These are phyloP conservation scores for Triplophysa dalaica DNA, from an alignment of 2,113 vertebrate genomes.

Conservation along the genomic window DNA sequence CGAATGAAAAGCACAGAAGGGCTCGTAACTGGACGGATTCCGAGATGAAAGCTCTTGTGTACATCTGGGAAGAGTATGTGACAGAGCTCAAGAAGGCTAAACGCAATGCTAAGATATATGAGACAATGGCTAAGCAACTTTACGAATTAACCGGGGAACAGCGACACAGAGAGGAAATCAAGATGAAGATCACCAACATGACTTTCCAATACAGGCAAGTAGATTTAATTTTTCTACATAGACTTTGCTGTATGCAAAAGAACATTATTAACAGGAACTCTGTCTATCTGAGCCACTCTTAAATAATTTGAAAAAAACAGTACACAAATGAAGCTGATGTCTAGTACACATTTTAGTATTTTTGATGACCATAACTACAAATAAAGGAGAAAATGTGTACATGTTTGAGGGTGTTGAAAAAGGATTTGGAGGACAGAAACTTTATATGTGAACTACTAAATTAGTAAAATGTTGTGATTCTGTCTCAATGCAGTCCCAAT, in stretches of 20 bases:
- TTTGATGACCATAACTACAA: too few species aligned
- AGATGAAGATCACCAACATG: constrained; percentile 99
- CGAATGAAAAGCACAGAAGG: constrained; percentile 91
- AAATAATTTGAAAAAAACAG: not conserved
- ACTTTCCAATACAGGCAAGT: constrained; percentile 98
- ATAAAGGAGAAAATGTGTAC: too few species aligned
- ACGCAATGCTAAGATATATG: constrained; percentile 96
- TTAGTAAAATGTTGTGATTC: not conserved
- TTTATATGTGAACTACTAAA: not conserved
- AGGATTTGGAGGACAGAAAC: not conserved
- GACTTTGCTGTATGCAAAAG: too few species aligned
- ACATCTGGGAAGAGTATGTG: constrained; percentile 96
- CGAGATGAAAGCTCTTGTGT: constrained; percentile 95
- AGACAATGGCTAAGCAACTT: constrained; percentile 97
- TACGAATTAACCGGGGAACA: constrained; percentile 94
- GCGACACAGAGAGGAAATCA: constrained; percentile 96
- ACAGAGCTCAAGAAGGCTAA: constrained; percentile 94
- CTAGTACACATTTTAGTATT: too few species aligned
- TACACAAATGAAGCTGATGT: not conserved
- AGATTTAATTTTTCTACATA: constrained; percentile 20
- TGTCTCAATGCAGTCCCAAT: too few species aligned
- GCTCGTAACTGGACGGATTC: constrained; percentile 98
- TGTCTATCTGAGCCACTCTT: not conserved
- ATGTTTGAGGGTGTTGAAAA: too few species aligned
- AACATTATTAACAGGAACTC: not conserved